phyloP scores from a whole-genome alignment of 2,888 invertebrate genomes.

The Dysmachus trigonus region DNA sequence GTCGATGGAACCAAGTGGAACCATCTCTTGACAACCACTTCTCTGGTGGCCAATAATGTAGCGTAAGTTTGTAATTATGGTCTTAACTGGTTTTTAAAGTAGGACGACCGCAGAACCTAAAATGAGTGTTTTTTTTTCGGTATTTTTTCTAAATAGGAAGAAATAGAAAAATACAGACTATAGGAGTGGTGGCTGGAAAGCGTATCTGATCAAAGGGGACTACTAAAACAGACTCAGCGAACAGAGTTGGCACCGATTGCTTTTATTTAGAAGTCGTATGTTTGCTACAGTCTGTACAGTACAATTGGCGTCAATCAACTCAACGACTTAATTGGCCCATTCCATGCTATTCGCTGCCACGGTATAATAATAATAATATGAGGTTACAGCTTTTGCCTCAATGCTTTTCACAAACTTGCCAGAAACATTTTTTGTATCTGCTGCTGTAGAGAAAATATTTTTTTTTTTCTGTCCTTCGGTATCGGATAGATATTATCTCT shows the following conservation, averaged over 20 bases:
- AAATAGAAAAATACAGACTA: neutral
- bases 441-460: neutral
- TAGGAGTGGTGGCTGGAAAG: neutral
- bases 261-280: neutral
- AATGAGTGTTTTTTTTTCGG: neutral
- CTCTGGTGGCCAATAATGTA: neutral
- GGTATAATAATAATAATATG: neutral
- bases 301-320: neutral
- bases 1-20: neutral
- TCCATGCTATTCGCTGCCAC: neutral
- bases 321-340: neutral
- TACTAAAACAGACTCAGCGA: neutral
- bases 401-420: neutral
- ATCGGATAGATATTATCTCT: neutral
- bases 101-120: neutral
- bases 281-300: neutral
- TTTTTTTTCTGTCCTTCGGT: neutral
- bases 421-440: neutral
- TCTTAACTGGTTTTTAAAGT: neutral
- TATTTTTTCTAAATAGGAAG: neutral
- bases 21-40: neutral
- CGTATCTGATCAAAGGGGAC: neutral
- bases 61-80: neutral
- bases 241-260: neutral
- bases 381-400: neutral